Percentiles rank a stretch among this genome's conserved stretches.
phyloP scores from a whole-genome alignment of 2,888 invertebrate genomes.

The Acanthosoma haemorrhoidale region DNA sequence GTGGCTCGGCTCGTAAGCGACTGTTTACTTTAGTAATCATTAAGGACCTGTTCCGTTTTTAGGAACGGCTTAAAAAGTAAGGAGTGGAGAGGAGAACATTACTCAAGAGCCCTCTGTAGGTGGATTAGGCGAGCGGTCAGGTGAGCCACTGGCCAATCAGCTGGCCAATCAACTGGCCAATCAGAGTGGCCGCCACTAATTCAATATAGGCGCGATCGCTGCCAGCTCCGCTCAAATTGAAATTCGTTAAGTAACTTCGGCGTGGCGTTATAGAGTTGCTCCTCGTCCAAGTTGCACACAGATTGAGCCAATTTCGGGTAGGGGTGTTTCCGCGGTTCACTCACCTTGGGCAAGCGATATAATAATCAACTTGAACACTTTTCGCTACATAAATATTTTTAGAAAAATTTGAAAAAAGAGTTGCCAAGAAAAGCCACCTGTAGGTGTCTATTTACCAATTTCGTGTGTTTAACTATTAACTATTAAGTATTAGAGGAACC shows the following conservation, averaged over 20 bases:
- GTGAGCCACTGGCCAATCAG: background rate
- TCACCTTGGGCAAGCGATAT: no score
- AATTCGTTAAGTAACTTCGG: constrained; percentile 10
- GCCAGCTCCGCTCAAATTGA: background rate
- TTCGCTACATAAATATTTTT: no score
- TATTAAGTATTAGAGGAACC: no score
- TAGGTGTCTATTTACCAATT: no score
- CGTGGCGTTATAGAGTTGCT: background rate
- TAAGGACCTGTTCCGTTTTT: constrained; percentile 3
- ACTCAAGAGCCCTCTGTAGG: background rate
- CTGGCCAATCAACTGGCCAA: background rate
- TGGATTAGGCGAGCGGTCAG: background rate
- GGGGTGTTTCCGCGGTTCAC: no score
- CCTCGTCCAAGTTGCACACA: background rate
- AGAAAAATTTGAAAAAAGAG: no score
- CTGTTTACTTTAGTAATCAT: background rate
- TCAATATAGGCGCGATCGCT: constrained; percentile 11
- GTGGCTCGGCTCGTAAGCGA: background rate
- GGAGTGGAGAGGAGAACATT: background rate
- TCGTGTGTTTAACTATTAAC: no score
- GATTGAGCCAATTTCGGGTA: constrained; percentile 1
- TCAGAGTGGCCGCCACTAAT: background rate
- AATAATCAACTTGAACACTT: no score
- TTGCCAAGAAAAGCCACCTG: no score
- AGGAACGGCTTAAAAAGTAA: no score